Evolutionary conservation across 2,888 invertebrate species (phyloP).

Genomic region (Platynereis dumerilii): DNA sequence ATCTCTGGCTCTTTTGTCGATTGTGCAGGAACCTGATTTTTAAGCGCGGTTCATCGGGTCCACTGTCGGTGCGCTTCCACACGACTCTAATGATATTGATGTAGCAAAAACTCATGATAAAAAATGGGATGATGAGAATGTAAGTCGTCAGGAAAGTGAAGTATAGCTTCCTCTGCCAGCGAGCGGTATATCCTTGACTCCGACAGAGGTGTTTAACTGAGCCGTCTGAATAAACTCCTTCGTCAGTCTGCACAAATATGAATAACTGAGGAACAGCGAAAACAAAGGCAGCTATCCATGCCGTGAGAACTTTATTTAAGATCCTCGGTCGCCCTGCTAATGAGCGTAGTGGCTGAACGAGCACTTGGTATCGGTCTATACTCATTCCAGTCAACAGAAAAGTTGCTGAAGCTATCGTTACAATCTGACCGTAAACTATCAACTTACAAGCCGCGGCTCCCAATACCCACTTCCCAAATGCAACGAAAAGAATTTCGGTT

Average conservation of each 20-base stretch:
- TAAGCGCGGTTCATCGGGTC: slow-evolving; percentile 3
- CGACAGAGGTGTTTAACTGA: slow-evolving; percentile 55
- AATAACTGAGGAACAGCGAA: slow-evolving; percentile 63
- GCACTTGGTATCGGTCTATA: slow-evolving; percentile 63
- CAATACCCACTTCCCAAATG: slow-evolving; percentile 64
- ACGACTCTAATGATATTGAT: slow-evolving; percentile 62
- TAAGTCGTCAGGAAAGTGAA: slow-evolving; percentile 63
- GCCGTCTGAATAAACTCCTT: slow-evolving; percentile 50
- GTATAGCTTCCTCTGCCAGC: slow-evolving; percentile 65
- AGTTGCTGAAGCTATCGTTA: slow-evolving; percentile 62
- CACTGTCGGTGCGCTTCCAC: slow-evolving; percentile 52
- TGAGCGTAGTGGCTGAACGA: slow-evolving; percentile 62
- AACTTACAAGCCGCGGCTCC: slow-evolving; percentile 63
- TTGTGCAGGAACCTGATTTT: not conserved
- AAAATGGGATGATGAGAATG: slow-evolving; percentile 62
- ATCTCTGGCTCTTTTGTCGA: not conserved
- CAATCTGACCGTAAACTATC: slow-evolving; percentile 62
- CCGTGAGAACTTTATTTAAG: slow-evolving; percentile 55
- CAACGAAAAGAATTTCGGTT: slow-evolving; percentile 62
- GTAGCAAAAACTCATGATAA: slow-evolving; percentile 64
- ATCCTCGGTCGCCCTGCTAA: slow-evolving; percentile 51
- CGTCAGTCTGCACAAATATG: slow-evolving; percentile 62
- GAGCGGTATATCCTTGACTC: slow-evolving; percentile 63
- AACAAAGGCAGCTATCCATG: slow-evolving; percentile 62
- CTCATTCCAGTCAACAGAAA: slow-evolving; percentile 64